Conservation (phyloP, 2,113 vertebrate genomes). For the Bothrops jararaca region DNA sequence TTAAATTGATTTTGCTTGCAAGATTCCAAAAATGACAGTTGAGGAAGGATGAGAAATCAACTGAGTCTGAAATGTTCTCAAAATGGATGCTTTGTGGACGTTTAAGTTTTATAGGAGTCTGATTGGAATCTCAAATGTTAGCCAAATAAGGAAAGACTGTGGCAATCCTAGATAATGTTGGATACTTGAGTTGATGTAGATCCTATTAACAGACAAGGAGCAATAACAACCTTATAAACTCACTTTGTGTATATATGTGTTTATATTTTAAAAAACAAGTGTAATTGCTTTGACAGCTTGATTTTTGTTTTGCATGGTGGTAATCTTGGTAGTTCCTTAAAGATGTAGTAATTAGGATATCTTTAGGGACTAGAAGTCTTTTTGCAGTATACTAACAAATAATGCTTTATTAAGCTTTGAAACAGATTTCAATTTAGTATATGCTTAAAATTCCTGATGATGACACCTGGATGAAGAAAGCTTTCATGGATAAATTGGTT, state of each 20-base stretch:
- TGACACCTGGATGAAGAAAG: not conserved
- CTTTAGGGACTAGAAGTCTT: not conserved
- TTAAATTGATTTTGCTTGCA: slow-evolving; percentile 40
- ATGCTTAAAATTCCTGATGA: not conserved
- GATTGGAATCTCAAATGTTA: slow-evolving; percentile 81
- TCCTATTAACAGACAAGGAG: slow-evolving; percentile 66
- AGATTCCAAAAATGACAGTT: slow-evolving; percentile 37
- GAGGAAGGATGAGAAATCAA: slow-evolving; percentile 40
- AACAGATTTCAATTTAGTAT: not conserved
- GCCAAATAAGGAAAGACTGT: slow-evolving; percentile 84
- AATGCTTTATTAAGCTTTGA: not conserved
- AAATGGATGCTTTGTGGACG: slow-evolving; percentile 80
- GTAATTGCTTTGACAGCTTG: not conserved
- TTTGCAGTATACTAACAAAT: not conserved
- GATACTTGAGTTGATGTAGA: slow-evolving; percentile 64
- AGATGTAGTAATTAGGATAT: not conserved
- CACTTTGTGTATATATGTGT: not conserved
- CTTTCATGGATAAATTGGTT: not conserved
- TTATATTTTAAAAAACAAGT: slow-evolving; percentile 20
- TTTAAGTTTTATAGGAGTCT: slow-evolving; percentile 79
- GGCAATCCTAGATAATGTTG: slow-evolving; percentile 77
- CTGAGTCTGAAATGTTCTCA: slow-evolving; percentile 67
- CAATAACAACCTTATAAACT: slow-evolving; percentile 41
- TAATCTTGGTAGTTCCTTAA: not conserved
- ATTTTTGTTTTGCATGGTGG: slow-evolving; percentile 13